A percentile compares a stretch with the other conserved stretches of the same genome.
Conservation (phyloP, 92 coral and sea anemone species). For the Paragorgia papillata region DNA sequence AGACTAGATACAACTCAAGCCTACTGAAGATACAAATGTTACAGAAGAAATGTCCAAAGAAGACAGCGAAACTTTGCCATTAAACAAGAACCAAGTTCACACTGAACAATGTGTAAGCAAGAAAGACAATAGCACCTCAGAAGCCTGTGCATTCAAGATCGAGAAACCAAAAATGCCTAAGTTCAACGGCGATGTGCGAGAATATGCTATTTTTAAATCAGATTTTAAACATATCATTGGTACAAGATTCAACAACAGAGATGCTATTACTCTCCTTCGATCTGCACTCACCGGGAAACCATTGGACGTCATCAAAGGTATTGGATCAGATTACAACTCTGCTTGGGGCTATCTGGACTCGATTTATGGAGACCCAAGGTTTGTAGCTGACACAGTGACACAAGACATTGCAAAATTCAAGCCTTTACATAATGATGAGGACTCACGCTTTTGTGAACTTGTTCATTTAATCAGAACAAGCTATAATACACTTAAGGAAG, state of each 20-base stretch:
- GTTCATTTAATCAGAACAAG: conserved; percentile 61
- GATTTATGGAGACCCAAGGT: conserved; percentile 32
- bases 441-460: conserved; percentile 68
- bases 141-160: conserved; percentile 38
- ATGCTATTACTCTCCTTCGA: conserved; percentile 34
- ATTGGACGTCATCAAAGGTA: conserved; percentile 34
- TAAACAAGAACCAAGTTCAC: too few relatives aligned
- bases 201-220: not conserved
- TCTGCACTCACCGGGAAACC: conserved; percentile 29
- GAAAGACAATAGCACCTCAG: too few relatives aligned
- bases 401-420: conserved; percentile 48
- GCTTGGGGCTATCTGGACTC: conserved; percentile 52
- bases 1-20: too few relatives aligned
- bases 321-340: conserved; percentile 43
- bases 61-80: too few relatives aligned
- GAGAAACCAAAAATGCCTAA: conserved; percentile 57
- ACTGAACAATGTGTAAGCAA: too few relatives aligned
- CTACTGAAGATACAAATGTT: too few relatives aligned
- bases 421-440: conserved; percentile 55
- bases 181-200: conserved; percentile 55
- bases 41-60: too few relatives aligned
- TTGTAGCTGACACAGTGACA: conserved; percentile 37
- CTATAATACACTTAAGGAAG: conserved; percentile 67
- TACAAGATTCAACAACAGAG: conserved; percentile 22
- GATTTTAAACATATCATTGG: conserved; percentile 27